phyloP scores from a whole-genome alignment of 2,113 vertebrate species.

The Salvator merianae region DNA sequence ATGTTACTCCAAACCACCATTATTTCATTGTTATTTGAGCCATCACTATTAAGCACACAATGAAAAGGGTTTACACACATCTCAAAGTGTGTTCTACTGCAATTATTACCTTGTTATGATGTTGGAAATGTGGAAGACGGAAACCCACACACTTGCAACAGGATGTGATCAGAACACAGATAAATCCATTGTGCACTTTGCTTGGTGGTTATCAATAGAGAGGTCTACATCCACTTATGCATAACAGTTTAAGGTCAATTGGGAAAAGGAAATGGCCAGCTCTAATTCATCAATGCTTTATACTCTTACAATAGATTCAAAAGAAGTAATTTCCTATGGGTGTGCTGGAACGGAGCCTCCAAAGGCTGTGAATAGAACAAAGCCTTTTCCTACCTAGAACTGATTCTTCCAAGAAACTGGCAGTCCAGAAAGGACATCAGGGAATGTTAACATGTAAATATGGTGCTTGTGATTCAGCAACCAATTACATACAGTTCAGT shows the following conservation, averaged over 20 bases:
- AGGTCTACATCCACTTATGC: neutral
- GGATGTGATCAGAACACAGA: neutral
- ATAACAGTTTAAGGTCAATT: neutral
- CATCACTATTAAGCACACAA: too few species aligned
- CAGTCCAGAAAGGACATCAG: neutral
- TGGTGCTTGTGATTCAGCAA: neutral
- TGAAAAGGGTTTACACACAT: too few species aligned
- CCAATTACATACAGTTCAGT: neutral
- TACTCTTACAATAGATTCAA: constrained; percentile 13
- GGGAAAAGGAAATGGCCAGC: neutral
- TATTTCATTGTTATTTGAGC: neutral
- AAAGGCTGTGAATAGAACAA: constrained; percentile 1
- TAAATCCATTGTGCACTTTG: neutral
- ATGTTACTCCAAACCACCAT: neutral
- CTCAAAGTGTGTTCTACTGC: neutral
- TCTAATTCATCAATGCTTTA: constrained; percentile 21
- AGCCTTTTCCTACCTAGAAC: constrained; percentile 3
- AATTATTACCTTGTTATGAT: neutral
- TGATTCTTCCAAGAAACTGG: neutral
- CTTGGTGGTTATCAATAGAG: neutral
- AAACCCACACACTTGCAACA: neutral
- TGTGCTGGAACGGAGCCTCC: constrained; percentile 6
- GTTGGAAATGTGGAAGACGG: neutral
- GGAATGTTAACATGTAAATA: neutral
- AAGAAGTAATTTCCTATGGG: constrained; percentile 16